Evolutionary conservation across 2,113 vertebrate species (phyloP).

Genomic region (Thalassarche chlororhynchos): DNA sequence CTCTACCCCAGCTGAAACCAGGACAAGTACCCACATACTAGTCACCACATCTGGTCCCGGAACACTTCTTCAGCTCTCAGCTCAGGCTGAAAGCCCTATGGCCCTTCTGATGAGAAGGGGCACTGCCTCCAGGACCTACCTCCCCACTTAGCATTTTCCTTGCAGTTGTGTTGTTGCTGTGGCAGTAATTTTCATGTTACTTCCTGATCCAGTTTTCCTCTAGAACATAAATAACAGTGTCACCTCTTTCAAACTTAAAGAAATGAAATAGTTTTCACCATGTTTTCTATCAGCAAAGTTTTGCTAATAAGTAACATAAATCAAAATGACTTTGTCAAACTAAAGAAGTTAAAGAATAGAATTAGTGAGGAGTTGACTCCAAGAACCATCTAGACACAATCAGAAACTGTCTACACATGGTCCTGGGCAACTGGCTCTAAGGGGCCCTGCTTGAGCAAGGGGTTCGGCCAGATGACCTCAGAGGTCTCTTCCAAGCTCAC

Average conservation of each 20-base stretch:
- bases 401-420: neutral
- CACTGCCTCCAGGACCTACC: neutral
- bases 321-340: neutral
- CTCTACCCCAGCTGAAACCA: no score
- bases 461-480: neutral
- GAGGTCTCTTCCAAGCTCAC: neutral
- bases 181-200: neutral
- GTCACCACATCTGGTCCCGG: neutral
- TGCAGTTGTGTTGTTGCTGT: neutral
- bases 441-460: neutral
- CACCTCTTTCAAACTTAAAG: neutral
- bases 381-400: neutral
- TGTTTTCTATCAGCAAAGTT: neutral
- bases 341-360: neutral
- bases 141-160: neutral
- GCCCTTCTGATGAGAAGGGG: neutral
- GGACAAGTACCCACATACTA: neutral
- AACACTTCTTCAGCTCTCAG: neutral
- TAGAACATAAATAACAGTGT: neutral
- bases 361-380: neutral
- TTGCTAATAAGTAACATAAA: neutral
- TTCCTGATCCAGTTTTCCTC: neutral
- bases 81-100: neutral
- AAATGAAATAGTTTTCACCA: neutral
- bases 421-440: neutral